Evolutionary conservation across 2,113 vertebrate genomes (phyloP), one percentile per base, ranked within the genome.

Genomic region (Myotis brandtii): DNA sequence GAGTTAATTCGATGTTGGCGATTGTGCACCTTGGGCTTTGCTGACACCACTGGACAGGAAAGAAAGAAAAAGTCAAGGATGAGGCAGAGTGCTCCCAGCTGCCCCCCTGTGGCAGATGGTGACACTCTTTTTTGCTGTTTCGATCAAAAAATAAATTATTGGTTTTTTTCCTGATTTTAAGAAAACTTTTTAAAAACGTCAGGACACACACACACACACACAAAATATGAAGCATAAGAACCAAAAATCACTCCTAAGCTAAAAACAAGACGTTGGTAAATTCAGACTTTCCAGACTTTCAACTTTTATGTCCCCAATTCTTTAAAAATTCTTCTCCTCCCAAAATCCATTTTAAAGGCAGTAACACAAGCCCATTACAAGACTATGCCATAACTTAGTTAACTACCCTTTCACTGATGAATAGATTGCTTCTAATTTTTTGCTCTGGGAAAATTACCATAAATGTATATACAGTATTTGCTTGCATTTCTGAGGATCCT

Each of bases 1-100:
- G 99, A 99, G 98, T 98, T 99, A 96, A 99, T 99, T 12, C 99
- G 98, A 0, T 99, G 98, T 7, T 98, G 98, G 46, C 99, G 99
- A 96, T 89, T 98, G 27, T 99, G 99, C 21, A 98, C 98, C 97
- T 99, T 99, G 66, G 99, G 99, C 98, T 99, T 99, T n/a, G 99
- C 99, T 0, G 99, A 99, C 93, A 99, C 98, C 46, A 99, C 99
- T 99, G 98, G 30, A 27, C 0, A 0, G 21, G 77, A 64, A 9
- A 79, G 32, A 73, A 76, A 59, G 79, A 66, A 89, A 69, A 83
- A 21, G 12, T 32, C 69, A 48, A 10, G 1, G 0, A 54, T 50
- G 59, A 95, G 89, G 48, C 86, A 54, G 13, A 86, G 83, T 37
- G 67, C 79, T 92, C 85, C 86, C 83, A 17, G 69, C 6, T 48